phyloP scores from a whole-genome alignment of 2,888 invertebrate species.

The Eurois occulta region DNA sequence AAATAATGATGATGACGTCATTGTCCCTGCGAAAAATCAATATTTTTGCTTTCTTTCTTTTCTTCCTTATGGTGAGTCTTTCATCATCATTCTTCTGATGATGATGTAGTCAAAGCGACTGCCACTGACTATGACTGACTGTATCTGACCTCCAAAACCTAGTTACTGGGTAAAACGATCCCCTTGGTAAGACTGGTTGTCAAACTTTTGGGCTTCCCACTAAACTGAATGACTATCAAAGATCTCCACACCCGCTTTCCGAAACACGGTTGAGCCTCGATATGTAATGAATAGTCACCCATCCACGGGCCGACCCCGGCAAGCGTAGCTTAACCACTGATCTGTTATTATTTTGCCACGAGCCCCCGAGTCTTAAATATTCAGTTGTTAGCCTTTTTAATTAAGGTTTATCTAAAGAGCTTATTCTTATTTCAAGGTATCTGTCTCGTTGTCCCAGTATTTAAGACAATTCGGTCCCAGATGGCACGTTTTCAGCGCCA shows the following conservation, averaged over 20 bases:
- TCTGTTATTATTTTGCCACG: not conserved
- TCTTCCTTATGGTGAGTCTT: not conserved
- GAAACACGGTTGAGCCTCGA: not conserved
- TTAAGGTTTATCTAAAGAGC: not conserved
- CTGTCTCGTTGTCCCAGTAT: not conserved
- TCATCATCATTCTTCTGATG: not conserved
- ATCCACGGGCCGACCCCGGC: not conserved
- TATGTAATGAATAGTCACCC: not conserved
- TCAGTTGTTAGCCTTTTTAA: not conserved
- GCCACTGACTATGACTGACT: not conserved
- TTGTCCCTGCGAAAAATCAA: no score
- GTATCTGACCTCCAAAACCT: not conserved
- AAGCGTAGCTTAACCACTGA: not conserved
- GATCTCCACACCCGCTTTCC: not conserved
- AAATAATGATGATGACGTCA: not conserved
- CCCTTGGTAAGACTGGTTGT: not conserved
- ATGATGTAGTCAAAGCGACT: not conserved
- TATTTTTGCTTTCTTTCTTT: not conserved
- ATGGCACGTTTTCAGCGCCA: conserved; percentile 22
- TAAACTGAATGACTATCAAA: not conserved
- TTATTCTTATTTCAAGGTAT: conserved; percentile 1
- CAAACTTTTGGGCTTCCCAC: not conserved
- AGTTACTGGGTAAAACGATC: not conserved
- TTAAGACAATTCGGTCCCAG: conserved; percentile 13
- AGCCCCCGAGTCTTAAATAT: not conserved